Base-by-base conservation (phyloP, 2,113 vertebrate genomes). In the Pyrgilauda ruficollis region DNA sequence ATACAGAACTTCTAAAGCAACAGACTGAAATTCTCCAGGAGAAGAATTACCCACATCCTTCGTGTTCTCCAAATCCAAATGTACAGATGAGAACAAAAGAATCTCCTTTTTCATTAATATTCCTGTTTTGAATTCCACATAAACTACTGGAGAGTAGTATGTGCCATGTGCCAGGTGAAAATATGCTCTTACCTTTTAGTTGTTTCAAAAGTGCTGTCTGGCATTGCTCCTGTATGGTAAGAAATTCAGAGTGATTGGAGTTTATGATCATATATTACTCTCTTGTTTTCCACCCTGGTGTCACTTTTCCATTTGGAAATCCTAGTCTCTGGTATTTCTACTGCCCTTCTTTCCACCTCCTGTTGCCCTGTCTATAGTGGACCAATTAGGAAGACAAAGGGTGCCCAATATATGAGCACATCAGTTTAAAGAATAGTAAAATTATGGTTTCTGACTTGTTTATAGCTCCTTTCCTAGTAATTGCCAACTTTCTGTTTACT, bases 331-430 rank as follows among this genome's bases (percentile, higher is more conserved):
- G 23, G 23, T 31, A 68, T 86, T 83, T 76, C 67, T 64, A 13
- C 16, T 68, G 16, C 24, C 16, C 9, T 66, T 66, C 46, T 70
- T 47, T 67, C 37, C 5, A 23, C 15, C 12, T 70, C 28, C 50
- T 55, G 4, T 53, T 72, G 43, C 30, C 15, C 21, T 56, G 6
- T 44, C 31, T 82, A 2, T 7, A 13, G 18, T 58, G 31, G 19
- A 59, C n/a, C 5, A 11, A 35, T 15, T 31, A 43, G 6, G 7
- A 14, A n/a, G 39, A 19, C 11, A 73, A 80, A 52, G 0, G 1
- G 23, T 47, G 20, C 4, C 23, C 15, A 75, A 64, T 7, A 8
- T n/a, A 62, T 8, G 33, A 63, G 43, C 31, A 58, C 4, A n/a
- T 28, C 31, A 41, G 27, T 35, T 27, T 56, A 30, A 26, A 89